phyloP scores from a whole-genome alignment of 2,888 invertebrate genomes.

The Vanessa cardui region DNA sequence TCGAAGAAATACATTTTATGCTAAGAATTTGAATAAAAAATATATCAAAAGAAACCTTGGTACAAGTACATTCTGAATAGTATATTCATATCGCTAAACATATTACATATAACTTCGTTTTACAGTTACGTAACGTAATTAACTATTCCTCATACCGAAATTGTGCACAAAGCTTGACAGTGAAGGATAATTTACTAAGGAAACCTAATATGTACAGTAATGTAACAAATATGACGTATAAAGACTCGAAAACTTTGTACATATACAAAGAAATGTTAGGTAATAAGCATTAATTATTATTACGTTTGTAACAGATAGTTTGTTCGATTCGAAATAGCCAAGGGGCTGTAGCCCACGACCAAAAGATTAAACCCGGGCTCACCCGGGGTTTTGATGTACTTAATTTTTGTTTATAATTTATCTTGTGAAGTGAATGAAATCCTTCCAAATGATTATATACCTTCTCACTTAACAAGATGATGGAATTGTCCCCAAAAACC shows the following conservation, averaged over 20 bases:
- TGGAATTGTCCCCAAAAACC: no score
- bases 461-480: no score
- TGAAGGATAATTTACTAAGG: constrained; percentile 27
- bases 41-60: background rate
- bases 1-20: background rate
- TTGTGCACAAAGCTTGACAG: constrained; percentile 27
- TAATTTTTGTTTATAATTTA: no score
- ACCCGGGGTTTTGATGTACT: no score
- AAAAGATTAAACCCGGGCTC: no score
- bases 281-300: no score
- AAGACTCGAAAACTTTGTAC: background rate
- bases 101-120: constrained; percentile 6
- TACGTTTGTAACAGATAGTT: no score
- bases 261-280: background rate
- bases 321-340: no score
- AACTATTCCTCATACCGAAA: constrained; percentile 28
- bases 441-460: no score
- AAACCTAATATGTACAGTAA: constrained; percentile 10
- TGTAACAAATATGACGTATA: constrained; percentile 12
- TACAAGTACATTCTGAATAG: background rate
- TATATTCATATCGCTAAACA: background rate
- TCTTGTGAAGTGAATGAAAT: no score
- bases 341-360: no score
- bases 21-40: background rate
- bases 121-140: constrained; percentile 26